Conservation (phyloP, 64 coral and sea anemone genomes). For the Catalaphyllia jardinei region DNA sequence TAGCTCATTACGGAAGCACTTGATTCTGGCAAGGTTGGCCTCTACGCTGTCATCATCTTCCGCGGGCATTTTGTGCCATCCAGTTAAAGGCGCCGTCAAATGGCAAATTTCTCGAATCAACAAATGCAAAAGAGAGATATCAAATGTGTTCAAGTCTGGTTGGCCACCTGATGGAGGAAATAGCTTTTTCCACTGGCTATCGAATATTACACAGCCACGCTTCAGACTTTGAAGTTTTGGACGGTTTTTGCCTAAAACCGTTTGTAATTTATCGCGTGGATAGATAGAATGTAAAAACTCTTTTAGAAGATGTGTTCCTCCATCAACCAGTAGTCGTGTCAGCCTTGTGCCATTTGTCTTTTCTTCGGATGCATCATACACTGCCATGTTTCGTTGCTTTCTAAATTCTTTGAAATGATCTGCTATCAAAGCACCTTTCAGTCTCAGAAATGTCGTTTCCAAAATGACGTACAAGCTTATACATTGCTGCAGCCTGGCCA, state of each 20-base stretch:
- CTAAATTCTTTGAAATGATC: not conserved
- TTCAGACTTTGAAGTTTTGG: not conserved
- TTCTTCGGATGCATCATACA: not conserved
- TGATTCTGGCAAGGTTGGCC: slow-evolving; percentile 36
- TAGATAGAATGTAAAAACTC: not conserved
- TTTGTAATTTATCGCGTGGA: not conserved
- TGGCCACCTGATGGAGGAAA: slow-evolving; percentile 23
- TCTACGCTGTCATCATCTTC: slow-evolving; percentile 26
- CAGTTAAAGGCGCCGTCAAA: not conserved
- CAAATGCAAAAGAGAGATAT: slow-evolving; percentile 43
- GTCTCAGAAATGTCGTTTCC: not conserved
- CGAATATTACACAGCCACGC: slow-evolving; percentile 5
- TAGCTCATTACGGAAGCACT: slow-evolving; percentile 37
- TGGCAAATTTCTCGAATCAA: slow-evolving; percentile 31
- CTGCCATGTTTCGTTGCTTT: not conserved
- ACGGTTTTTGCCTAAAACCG: not conserved
- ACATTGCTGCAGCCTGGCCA: too few relatives aligned
- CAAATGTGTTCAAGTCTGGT: slow-evolving; percentile 16
- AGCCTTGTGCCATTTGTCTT: slow-evolving; percentile 50
- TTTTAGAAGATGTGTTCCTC: slow-evolving; percentile 34
- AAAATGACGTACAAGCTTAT: not conserved
- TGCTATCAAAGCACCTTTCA: not conserved
- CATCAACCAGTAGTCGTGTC: slow-evolving; percentile 22
- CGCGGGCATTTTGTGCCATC: slow-evolving; percentile 39
- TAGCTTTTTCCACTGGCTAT: slow-evolving; percentile 30